Evolutionary conservation across 1,140 invertebrate genomes (phyloP), one percentile per base, ranked within the genome.

Genomic region (Andricus grossulariae): DNA sequence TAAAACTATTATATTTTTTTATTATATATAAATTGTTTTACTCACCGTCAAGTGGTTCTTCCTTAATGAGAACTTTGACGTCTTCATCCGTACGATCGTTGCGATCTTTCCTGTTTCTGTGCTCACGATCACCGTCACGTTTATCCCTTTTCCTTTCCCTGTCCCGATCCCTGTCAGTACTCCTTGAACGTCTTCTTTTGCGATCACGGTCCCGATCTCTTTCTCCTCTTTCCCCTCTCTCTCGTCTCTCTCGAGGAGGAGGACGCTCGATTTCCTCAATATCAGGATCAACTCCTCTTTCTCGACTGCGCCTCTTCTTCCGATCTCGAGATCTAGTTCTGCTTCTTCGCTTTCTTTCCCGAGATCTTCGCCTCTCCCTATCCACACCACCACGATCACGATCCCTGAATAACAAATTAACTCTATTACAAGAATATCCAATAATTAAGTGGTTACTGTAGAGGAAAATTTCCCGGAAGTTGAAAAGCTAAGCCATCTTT

Each of bases 21-120:
- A n/a, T n/a, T n/a, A n/a, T n/a, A n/a, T n/a, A n/a, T n/a, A 32
- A 32, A 32, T 32, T 0, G 25, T 32, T 32, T 21, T 50, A 88
- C 91, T 90, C 89, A 96, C 95, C 96, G 88, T 94, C 93, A 55
- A 94, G 91, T 73, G 92, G 92, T 80, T 94, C 92, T 57, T 93
- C 92, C 87, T 96, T 95, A 73, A 95, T 94, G 80, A 93, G 91
- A 72, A 85, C 91, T 83, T 93, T 93, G 19, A 89, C 91, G n/a
- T 93, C 92, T 71, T 93, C 90, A 6, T 92, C 92, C 21, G 86
- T 87, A 16, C 93, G 92, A 50, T 94, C 90, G 32, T 88, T 88
- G 15, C 93, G 91, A 72, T 94, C 93, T 51, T 93, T 93, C 45
- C 94, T 92, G 19, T 94, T 91, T 52, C 91, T 87, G 18, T 89